A percentile compares a stretch with the other conserved stretches of the same genome.
phyloP scores from a whole-genome alignment of 2,888 invertebrate genomes.

The Drosophila kanekoi region DNA sequence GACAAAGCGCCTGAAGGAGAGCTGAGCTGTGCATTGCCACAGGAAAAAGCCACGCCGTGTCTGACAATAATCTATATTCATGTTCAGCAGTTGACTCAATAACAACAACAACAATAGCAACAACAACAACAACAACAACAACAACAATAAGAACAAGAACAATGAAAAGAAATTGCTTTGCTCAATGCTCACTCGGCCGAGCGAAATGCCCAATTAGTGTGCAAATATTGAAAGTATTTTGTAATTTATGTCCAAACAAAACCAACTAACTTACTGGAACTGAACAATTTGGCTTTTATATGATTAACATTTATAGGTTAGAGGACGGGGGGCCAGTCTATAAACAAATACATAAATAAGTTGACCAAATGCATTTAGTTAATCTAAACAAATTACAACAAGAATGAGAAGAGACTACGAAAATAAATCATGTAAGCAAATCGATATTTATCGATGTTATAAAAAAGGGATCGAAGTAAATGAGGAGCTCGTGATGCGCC shows the following conservation, averaged over 20 bases:
- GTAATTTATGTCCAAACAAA: constrained; percentile 41
- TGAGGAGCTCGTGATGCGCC: too few species aligned
- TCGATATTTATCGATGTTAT: too few species aligned
- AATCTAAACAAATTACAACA: not conserved
- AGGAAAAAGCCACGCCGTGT: constrained; percentile 10
- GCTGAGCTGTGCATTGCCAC: not conserved
- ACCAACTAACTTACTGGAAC: constrained; percentile 13
- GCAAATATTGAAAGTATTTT: constrained; percentile 75
- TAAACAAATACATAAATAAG: constrained; percentile 21
- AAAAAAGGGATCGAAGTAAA: too few species aligned
- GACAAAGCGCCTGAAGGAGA: constrained; percentile 46
- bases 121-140: not conserved
- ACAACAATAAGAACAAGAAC: not conserved
- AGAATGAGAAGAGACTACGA: too few species aligned
- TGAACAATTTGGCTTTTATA: constrained; percentile 5
- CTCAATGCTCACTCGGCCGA: constrained; percentile 56
- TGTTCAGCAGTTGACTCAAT: constrained; percentile 47
- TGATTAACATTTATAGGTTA: not conserved
- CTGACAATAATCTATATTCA: constrained; percentile 76
- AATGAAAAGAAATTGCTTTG: constrained; percentile 32
- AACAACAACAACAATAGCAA: constrained; percentile 15
- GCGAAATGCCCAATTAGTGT: constrained; percentile 73
- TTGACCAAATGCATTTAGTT: constrained; percentile 16
- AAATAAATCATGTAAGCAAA: too few species aligned
- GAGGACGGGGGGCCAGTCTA: not conserved